Conservation (phyloP, 2,113 vertebrate genomes). For the Equus przewalskii region DNA sequence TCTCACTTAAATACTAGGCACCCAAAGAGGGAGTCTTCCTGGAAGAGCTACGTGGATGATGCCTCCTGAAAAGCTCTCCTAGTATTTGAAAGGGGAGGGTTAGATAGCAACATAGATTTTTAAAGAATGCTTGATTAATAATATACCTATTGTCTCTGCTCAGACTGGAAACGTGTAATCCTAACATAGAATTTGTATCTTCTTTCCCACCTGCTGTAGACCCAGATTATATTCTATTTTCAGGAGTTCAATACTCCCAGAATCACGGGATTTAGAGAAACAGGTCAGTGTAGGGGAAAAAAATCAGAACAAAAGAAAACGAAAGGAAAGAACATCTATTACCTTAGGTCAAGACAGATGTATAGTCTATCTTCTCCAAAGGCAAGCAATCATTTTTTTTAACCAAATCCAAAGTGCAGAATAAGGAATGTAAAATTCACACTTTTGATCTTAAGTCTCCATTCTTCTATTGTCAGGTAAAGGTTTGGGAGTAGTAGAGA, state of each 20-base stretch:
- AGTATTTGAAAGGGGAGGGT: not conserved
- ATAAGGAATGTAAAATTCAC: not conserved
- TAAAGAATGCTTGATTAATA: not conserved
- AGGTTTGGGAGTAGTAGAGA: not conserved
- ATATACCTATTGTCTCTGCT: not conserved
- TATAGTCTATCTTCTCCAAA: not conserved
- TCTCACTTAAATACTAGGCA: not conserved
- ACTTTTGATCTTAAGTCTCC: not conserved
- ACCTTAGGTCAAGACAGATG: not conserved
- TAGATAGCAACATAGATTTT: not conserved
- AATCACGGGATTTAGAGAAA: not conserved
- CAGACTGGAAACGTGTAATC: not conserved
- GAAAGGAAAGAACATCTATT: not conserved
- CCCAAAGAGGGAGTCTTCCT: not conserved
- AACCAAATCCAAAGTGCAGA: not conserved
- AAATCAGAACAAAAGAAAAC: not conserved
- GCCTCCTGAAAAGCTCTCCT: not conserved
- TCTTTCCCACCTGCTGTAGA: not conserved
- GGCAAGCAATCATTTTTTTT: not conserved
- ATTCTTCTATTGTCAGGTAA: not conserved
- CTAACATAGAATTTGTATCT: not conserved
- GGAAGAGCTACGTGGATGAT: not conserved
- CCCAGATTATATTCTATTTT: constrained; percentile 25
- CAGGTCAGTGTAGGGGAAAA: not conserved
- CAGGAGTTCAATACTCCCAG: not conserved